These are phyloP conservation scores for Conus canariensis DNA, from an alignment of 2,888 invertebrate species.

Conservation along the genomic window DNA sequence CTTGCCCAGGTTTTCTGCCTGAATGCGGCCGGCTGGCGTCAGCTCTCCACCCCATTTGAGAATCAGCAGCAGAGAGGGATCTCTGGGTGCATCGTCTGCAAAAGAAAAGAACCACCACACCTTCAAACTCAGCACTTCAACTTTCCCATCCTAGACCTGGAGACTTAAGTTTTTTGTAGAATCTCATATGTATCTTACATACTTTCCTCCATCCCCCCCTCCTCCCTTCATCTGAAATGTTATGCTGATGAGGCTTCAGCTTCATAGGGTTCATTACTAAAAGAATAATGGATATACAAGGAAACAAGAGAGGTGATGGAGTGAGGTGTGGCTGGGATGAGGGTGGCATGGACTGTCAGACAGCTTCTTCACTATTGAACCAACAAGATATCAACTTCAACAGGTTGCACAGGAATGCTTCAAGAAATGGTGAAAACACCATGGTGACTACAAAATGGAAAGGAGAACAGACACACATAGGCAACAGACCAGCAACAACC, in stretches of 20 bases:
- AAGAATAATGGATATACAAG: background rate
- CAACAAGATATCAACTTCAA: background rate
- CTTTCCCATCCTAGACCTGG: too few relatives aligned
- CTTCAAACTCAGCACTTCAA: background rate
- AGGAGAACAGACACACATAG: too few relatives aligned
- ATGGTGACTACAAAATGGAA: too few relatives aligned
- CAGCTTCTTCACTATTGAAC: background rate
- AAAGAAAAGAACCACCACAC: background rate
- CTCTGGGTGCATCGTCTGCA: conserved; percentile 88
- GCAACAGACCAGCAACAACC: too few relatives aligned
- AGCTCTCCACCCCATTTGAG: conserved; percentile 99
- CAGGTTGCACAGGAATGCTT: background rate
- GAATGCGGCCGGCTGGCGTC: conserved; percentile 97
- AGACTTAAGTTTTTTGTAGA: too few relatives aligned
- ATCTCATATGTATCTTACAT: too few relatives aligned
- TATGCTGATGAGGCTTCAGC: background rate
- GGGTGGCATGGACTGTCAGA: background rate
- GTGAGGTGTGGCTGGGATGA: background rate
- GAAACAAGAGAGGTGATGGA: background rate
- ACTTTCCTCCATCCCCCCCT: too few relatives aligned
- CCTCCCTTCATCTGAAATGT: background rate
- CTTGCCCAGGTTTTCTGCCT: conserved; percentile 97
- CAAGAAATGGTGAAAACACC: too few relatives aligned
- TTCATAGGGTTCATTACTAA: background rate
- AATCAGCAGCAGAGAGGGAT: conserved; percentile 96